phyloP scores from a whole-genome alignment of 2,888 invertebrate species.

The Apamea monoglypha region DNA sequence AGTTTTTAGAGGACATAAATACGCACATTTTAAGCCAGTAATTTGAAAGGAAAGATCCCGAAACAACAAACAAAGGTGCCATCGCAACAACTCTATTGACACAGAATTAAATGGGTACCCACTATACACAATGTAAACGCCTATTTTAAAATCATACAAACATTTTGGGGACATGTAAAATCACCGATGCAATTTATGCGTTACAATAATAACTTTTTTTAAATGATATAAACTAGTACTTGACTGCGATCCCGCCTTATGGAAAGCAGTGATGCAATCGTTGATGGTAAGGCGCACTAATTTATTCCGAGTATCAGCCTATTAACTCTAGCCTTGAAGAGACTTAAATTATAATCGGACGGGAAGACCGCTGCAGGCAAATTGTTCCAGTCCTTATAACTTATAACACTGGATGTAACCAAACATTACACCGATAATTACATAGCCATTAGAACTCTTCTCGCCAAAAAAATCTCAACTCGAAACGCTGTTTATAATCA shows the following conservation, averaged over 20 bases:
- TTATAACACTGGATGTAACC: no score
- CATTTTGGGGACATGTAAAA: not conserved
- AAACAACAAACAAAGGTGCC: not conserved
- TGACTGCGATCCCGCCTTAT: no score
- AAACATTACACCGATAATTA: not conserved
- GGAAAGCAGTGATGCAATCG: no score
- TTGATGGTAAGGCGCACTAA: no score
- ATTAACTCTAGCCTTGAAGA: no score
- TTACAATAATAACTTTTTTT: not conserved
- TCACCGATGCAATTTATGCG: not conserved
- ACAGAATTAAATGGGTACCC: not conserved
- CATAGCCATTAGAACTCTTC: not conserved
- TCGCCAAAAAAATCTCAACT: constrained; percentile 1
- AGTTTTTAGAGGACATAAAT: not conserved
- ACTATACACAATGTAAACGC: not conserved
- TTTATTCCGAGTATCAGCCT: no score
- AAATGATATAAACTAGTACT: no score
- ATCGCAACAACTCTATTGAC: not conserved
- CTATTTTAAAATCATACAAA: not conserved
- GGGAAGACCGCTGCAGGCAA: no score
- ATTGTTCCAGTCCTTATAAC: no score
- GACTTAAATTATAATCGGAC: no score
- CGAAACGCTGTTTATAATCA: constrained; percentile 52
- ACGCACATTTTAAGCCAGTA: not conserved
- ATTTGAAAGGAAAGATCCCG: not conserved